These are phyloP conservation scores for Cavia porcellus DNA, from an alignment of 2,113 vertebrate genomes.

Conservation along the genomic window DNA sequence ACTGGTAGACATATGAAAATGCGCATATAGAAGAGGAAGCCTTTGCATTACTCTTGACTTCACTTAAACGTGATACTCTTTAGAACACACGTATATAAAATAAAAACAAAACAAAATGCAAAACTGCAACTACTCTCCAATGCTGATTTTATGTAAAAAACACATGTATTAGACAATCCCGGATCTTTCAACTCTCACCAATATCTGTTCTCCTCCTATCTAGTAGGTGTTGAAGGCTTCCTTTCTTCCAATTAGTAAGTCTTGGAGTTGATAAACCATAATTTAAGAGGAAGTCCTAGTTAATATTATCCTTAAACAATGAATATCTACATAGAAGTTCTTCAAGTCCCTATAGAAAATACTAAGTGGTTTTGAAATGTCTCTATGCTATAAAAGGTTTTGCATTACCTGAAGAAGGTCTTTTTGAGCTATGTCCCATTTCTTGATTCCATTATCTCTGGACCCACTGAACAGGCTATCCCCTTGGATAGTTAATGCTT, in stretches of 20 bases:
- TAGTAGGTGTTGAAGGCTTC: neutral
- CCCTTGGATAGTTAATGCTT: conserved; percentile 92
- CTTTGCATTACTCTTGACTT: neutral
- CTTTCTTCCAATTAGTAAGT: conserved; percentile 3
- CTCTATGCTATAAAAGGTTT: neutral
- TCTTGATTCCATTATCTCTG: conserved; percentile 96
- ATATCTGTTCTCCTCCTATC: neutral
- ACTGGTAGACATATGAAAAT: neutral
- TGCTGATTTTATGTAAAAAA: neutral
- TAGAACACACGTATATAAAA: neutral
- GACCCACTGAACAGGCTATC: conserved; percentile 95
- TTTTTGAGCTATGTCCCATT: conserved; percentile 96
- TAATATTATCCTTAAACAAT: neutral
- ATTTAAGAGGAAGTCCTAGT: neutral
- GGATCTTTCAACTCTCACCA: neutral
- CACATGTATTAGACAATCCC: neutral
- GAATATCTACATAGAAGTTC: neutral
- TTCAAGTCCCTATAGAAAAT: neutral
- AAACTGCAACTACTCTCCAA: neutral
- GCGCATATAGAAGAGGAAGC: neutral
- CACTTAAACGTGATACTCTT: neutral
- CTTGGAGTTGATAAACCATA: neutral
- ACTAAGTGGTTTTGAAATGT: neutral
- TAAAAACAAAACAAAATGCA: neutral
- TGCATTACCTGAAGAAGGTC: conserved; percentile 93